These are phyloP conservation scores for Labeo rohita DNA, from an alignment of 2,113 vertebrate species.

Conservation along the genomic window DNA sequence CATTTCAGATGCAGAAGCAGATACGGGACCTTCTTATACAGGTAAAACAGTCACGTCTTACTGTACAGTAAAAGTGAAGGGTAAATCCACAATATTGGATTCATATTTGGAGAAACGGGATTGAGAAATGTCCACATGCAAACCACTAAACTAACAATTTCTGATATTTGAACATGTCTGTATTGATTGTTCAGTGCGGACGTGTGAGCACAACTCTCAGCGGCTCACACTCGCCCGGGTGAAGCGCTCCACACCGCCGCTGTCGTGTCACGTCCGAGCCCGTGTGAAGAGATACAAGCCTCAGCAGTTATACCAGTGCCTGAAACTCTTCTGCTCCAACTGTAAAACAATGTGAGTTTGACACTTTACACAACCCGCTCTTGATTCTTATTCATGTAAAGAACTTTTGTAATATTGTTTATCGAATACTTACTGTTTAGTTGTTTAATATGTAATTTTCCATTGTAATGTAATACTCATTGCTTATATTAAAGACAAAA, in stretches of 20 bases:
- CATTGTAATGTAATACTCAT: too few relatives aligned
- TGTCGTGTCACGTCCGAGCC: constrained; percentile 80
- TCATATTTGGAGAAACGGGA: neutral
- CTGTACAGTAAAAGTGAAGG: neutral
- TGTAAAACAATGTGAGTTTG: constrained; percentile 82
- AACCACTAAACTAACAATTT: neutral
- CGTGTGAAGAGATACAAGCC: constrained; percentile 85
- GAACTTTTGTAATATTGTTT: neutral
- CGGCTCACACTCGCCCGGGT: constrained; percentile 76
- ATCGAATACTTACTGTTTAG: neutral
- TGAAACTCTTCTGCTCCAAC: constrained; percentile 90
- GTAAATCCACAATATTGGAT: neutral
- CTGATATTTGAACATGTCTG: neutral
- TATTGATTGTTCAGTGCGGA: constrained; percentile 74
- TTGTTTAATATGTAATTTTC: neutral
- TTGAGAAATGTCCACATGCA: neutral
- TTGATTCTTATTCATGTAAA: neutral
- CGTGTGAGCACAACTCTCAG: constrained; percentile 76
- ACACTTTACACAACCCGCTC: neutral
- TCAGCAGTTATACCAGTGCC: constrained; percentile 78
- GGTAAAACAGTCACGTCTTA: constrained; percentile 14
- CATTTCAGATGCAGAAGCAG: constrained; percentile 33
- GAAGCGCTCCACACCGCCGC: constrained; percentile 71
- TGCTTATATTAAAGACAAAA: too few relatives aligned
- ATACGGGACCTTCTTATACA: constrained; percentile 37